Evolutionary conservation across 2,797 vertebrate species (phyloP).

Genomic region (Eptatretus atami): DNA sequence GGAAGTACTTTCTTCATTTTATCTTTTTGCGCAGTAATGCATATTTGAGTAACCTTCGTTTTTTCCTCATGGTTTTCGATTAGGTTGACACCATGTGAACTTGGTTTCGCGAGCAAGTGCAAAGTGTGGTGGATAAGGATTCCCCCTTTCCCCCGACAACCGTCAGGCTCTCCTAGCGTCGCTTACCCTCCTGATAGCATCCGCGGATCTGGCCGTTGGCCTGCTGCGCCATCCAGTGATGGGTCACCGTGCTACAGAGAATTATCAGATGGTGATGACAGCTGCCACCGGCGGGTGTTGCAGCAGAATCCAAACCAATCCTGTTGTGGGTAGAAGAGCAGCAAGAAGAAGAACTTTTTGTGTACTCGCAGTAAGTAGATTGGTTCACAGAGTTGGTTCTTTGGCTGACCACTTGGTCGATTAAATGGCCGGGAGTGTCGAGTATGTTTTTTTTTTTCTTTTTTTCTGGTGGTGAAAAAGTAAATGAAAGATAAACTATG

Average conservation of each 20-base stretch:
- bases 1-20: too few relatives aligned
- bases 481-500: too few relatives aligned
- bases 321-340: constrained; percentile 72
- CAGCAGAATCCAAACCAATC: constrained; percentile 50
- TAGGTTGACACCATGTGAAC: constrained; percentile 89
- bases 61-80: neutral
- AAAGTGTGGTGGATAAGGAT: constrained; percentile 43
- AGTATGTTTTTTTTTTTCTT: too few relatives aligned
- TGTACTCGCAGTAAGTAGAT: constrained; percentile 45
- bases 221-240: constrained; percentile 36
- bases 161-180: constrained; percentile 55
- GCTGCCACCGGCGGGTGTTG: constrained; percentile 30
- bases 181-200: constrained; percentile 45
- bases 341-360: constrained; percentile 96
- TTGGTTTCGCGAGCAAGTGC: constrained; percentile 94
- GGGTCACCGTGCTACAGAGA: constrained; percentile 15
- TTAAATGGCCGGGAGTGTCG: too few relatives aligned
- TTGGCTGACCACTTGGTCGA: neutral
- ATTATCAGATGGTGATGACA: too few relatives aligned
- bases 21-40: too few relatives aligned
- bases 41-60: neutral
- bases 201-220: constrained; percentile 31
- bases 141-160: constrained; percentile 17
- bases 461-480: too few relatives aligned
- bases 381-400: neutral